Percentiles rank a stretch among this genome's conserved stretches.
These are phyloP conservation scores for Azemiops feae DNA, from an alignment of 2,113 vertebrate species.

Conservation along the genomic window DNA sequence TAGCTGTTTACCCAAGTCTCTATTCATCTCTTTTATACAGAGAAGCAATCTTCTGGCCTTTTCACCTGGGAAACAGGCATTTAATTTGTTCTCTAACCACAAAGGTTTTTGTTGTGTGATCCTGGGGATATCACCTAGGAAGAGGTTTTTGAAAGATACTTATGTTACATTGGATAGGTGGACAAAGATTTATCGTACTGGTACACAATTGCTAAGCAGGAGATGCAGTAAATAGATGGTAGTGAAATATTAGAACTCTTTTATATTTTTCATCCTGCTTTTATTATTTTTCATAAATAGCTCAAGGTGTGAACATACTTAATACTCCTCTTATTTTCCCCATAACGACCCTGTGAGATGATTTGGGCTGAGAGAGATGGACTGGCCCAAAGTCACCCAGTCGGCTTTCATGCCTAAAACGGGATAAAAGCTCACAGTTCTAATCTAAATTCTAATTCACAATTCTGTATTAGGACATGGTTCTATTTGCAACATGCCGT, in stretches of 20 bases:
- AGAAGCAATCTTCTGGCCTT: conserved; percentile 2
- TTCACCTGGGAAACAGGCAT: neutral
- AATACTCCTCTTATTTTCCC: neutral
- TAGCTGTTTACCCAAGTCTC: conserved; percentile 1
- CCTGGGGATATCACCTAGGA: neutral
- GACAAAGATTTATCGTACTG: neutral
- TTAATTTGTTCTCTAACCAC: neutral
- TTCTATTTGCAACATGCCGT: neutral
- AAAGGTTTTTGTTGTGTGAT: neutral
- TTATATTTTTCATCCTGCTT: neutral
- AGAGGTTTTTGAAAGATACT: neutral
- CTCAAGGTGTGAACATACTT: neutral
- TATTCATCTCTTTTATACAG: neutral
- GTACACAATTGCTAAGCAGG: neutral
- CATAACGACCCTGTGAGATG: neutral
- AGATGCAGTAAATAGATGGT: neutral
- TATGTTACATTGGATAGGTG: neutral
- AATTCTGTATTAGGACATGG: neutral
- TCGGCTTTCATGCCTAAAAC: neutral
- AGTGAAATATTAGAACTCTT: neutral
- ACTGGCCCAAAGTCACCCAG: neutral
- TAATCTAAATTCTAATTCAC: neutral
- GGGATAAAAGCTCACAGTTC: neutral
- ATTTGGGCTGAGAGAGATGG: neutral
- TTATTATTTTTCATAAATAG: neutral